Percentiles rank a stretch among this genome's conserved stretches.
Conservation (phyloP, 2,113 vertebrate species). For the Himantopus leucocephalus region DNA sequence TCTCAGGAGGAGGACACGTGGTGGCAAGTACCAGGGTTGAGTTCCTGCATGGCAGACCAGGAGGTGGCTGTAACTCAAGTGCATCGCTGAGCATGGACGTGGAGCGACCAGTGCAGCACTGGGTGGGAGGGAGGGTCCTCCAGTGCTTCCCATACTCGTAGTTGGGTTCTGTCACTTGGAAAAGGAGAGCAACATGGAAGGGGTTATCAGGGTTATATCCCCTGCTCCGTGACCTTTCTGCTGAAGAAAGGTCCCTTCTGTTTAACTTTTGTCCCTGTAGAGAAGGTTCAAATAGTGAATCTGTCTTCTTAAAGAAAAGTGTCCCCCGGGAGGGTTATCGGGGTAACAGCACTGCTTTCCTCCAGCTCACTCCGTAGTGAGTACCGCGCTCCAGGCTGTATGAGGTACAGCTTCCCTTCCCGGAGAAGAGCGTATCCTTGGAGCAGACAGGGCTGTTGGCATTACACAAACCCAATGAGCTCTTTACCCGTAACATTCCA, state of each 20-base stretch:
- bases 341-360: neutral
- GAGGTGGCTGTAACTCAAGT: too few species aligned
- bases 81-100: too few species aligned
- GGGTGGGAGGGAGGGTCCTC: too few species aligned
- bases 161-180: too few species aligned
- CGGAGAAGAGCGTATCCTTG: neutral
- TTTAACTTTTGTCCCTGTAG: neutral
- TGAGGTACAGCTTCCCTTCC: neutral
- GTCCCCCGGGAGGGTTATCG: neutral
- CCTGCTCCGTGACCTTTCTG: neutral
- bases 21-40: too few species aligned
- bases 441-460: neutral
- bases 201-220: neutral
- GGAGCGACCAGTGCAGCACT: too few species aligned
- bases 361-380: neutral
- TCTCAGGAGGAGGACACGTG: too few species aligned
- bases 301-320: neutral
- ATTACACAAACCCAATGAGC: rapidly evolving
- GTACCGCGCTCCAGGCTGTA: too few species aligned
- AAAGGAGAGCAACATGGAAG: neutral
- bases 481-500: neutral
- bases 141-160: too few species aligned
- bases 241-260: neutral
- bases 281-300: neutral
- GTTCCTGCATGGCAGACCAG: too few species aligned